Base-by-base conservation (phyloP, 2,113 vertebrate species). In the Oryzias javanicus region DNA sequence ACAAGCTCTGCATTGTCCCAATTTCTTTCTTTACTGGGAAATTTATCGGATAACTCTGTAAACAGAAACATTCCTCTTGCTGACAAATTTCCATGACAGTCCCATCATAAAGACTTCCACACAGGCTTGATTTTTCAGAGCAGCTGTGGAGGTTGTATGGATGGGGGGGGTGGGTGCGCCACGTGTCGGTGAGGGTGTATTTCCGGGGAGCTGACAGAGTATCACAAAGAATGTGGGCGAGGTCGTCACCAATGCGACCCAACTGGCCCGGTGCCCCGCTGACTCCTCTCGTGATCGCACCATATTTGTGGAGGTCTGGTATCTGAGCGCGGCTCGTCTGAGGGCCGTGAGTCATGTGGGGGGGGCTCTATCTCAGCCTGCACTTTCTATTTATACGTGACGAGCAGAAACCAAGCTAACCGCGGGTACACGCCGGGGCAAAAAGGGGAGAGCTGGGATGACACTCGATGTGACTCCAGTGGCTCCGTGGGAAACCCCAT, bases 211-310 rank as follows among this genome's bases (percentile, higher is more conserved):
- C 68, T 76, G 78, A 84, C 78, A 64, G 50, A 55, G 74, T 80
- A 76, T 67, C 66, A 73, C 57, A 72, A 76, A 60, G 64, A 88
- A 89, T 84, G 86, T 78, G 85, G 85, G 81, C 60, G 72, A 77
- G 83, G 83, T 66, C 29, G 63, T 64, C 76, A 80, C 60, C 61
- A 80, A 82, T 73, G 55, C 67, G 66, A 79, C 79, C 60, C 42
- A 42, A 45, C 84, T 88, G 88, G 85, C 84, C 74, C 51, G 0
- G 6, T 45, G 78, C 69, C 74, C 45, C 14, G n/a, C 57, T 60
- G 59, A 55, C 35, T 27, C 47, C 41, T 86, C 85, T 77, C 66
- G 70, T 84, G 86, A 87, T 55, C 67, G 40, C 59, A 15, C 57
- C 29, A 72, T 85, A 90, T 89, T 89, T 76, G 66, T 72, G 69